Base-by-base conservation (phyloP, 2,888 invertebrate species). In the Tipula unca region DNA sequence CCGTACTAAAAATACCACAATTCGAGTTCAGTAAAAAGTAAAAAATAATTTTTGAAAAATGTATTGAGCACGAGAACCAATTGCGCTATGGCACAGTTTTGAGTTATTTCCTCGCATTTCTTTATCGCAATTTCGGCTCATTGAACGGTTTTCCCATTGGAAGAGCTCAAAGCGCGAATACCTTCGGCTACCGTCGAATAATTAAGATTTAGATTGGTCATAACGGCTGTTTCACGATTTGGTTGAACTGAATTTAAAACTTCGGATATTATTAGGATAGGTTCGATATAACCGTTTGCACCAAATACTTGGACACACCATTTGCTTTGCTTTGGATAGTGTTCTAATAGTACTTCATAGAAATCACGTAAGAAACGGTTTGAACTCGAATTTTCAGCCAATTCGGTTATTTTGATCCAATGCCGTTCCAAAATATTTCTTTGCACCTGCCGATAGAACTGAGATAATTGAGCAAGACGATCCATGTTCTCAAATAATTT, bases 401-500 rank as follows among this genome's bases (percentile, higher is more conserved):
- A 92, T 86, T 93, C 93, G 54, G 93, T 90, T 1, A 93, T 92
- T 86, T 93, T 92, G 86, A 93, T 92, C 96, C 96, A 96, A 87
- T 94, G 93, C 88, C 95, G 94, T 85, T 94, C 92, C 29, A 96
- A 89, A 0, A 92, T 90, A 36, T 94, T 94, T 90, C 94, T 95
- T 87, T 96, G 94, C 87, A 95, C 96, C 87, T 95, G 96, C 86
- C 95, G 94, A 89, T 96, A 96, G 89, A 96, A 96, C 89, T 96
- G 96, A 85, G 95, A 91, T 48, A 96, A 91, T 89, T 96, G 95
- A 0, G 94, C 93, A 29, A 95, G 88, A 69, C 96, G 92, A 87
- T 94, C 93, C 88, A 97, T 95, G 86, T 94, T 94, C 4, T 90
- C 90, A 89, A 96, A 97, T 87, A 96, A 95, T 54, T 91, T 90